These are phyloP conservation scores for Montipora capricornis DNA, from an alignment of 64 coral and sea anemone species.

Conservation along the genomic window DNA sequence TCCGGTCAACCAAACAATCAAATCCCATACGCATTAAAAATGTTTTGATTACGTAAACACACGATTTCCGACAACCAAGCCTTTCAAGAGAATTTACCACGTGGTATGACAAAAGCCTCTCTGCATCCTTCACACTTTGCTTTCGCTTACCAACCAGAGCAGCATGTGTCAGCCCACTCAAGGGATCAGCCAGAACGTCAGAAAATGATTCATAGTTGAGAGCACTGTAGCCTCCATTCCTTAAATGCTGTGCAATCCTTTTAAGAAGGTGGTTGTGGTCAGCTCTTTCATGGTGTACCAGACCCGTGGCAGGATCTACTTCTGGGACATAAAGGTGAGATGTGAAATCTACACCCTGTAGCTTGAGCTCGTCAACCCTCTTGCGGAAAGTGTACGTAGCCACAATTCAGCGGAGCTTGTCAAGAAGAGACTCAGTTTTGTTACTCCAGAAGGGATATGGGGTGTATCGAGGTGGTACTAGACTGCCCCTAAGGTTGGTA, in stretches of 20 bases:
- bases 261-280: constrained; percentile 55
- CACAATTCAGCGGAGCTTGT: constrained; percentile 27
- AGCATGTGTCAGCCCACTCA: constrained; percentile 55
- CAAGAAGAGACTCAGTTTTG: constrained; percentile 8
- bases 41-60: no score
- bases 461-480: neutral
- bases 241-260: constrained; percentile 31
- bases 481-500: no score
- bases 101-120: constrained; percentile 35
- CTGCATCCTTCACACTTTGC: constrained; percentile 63
- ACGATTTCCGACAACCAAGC: neutral
- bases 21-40: no score
- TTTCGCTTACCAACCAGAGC: constrained; percentile 20
- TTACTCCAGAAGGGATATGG: constrained; percentile 48
- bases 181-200: neutral
- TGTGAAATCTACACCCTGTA: constrained; percentile 55
- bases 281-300: constrained; percentile 51
- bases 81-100: constrained; percentile 22
- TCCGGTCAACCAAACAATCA: no score
- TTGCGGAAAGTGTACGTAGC: constrained; percentile 28
- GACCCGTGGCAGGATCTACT: constrained; percentile 3
- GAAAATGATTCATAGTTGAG: neutral
- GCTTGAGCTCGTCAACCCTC: neutral
- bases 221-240: neutral
- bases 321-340: constrained; percentile 67